These are phyloP conservation scores for Stictonetta naevosa DNA, from an alignment of 2,113 vertebrate species.

Conservation along the genomic window DNA sequence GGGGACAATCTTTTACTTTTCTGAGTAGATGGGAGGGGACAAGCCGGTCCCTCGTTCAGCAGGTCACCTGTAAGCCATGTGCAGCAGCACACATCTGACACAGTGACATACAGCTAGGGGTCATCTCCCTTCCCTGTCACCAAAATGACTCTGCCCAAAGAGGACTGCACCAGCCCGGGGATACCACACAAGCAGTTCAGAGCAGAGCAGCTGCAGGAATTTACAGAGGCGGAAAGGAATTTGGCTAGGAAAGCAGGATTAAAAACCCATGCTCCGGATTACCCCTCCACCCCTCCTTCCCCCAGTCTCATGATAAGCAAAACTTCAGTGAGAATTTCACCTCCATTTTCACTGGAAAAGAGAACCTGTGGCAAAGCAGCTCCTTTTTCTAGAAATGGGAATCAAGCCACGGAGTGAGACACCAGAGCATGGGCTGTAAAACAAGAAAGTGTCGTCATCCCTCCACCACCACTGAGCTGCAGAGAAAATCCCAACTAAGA, in stretches of 20 bases:
- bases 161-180: neutral
- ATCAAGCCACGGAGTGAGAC: neutral
- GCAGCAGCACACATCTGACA: neutral
- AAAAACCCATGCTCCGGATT: slow-evolving; percentile 59
- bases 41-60: neutral
- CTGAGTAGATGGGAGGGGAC: neutral
- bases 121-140: neutral
- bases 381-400: neutral
- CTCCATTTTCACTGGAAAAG: neutral
- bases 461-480: neutral
- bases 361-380: neutral
- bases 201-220: slow-evolving; percentile 30
- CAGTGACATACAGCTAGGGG: neutral
- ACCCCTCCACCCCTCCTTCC: neutral
- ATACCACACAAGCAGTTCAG: slow-evolving; percentile 15
- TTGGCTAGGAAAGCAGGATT: slow-evolving; percentile 37
- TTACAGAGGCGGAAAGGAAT: slow-evolving; percentile 66
- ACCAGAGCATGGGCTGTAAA: neutral
- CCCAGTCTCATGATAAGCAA: neutral
- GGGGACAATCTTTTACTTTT: neutral
- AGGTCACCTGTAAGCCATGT: neutral
- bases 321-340: neutral
- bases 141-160: neutral
- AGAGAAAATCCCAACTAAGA: neutral
- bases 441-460: neutral